phyloP scores from a whole-genome alignment of 2,888 invertebrate genomes.

The Rhingia campestris region DNA sequence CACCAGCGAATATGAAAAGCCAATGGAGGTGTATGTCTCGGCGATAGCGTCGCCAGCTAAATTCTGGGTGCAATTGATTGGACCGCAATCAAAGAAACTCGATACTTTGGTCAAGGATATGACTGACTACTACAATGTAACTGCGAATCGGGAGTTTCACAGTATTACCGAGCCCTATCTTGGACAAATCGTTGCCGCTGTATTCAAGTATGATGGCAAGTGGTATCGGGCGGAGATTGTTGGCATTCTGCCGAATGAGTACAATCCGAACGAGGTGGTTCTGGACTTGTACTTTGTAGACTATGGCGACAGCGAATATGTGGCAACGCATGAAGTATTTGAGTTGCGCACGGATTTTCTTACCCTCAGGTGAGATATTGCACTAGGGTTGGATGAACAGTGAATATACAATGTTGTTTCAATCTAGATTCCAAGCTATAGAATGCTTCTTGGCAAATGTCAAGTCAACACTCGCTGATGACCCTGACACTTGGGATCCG shows the following conservation, averaged over 20 bases:
- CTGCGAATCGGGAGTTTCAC: constrained; percentile 86
- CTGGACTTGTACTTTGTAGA: constrained; percentile 92
- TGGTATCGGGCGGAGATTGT: constrained; percentile 88
- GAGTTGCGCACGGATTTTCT: constrained; percentile 88
- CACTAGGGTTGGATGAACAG: neutral
- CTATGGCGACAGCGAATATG: constrained; percentile 92
- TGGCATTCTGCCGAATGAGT: constrained; percentile 86
- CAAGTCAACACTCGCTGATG: constrained; percentile 84
- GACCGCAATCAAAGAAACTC: constrained; percentile 88
- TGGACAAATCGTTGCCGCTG: constrained; percentile 93
- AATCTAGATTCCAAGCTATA: constrained; percentile 88
- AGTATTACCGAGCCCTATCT: constrained; percentile 84
- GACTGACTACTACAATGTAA: constrained; percentile 90
- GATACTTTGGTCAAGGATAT: constrained; percentile 91
- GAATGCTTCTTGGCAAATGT: constrained; percentile 92
- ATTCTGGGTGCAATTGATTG: constrained; percentile 94
- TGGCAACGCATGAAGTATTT: constrained; percentile 87
- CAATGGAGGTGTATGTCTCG: constrained; percentile 93
- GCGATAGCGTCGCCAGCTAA: constrained; percentile 90
- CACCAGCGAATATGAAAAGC: constrained; percentile 83
- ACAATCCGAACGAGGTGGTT: constrained; percentile 85
- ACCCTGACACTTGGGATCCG: constrained; percentile 85
- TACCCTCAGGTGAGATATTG: constrained; percentile 79
- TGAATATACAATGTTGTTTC: neutral
- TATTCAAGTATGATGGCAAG: constrained; percentile 90